A percentile compares a stretch with the other conserved stretches of the same genome.
Evolutionary conservation across 2,113 vertebrate genomes (phyloP).

Genomic region (Barnardius zonarius): DNA sequence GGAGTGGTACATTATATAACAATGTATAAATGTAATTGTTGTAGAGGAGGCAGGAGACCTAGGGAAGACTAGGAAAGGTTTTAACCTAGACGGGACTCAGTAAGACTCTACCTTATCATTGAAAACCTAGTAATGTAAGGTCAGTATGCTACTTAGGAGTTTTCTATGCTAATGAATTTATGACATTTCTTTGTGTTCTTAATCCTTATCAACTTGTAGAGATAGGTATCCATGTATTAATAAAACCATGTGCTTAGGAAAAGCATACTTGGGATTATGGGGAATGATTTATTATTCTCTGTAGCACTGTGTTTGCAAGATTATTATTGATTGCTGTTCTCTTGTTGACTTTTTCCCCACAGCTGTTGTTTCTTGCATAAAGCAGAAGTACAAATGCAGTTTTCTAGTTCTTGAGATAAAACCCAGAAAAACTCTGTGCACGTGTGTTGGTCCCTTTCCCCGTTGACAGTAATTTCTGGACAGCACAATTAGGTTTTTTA

Average conservation of each 20-base stretch:
- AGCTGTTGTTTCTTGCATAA: neutral
- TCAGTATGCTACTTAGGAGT: neutral
- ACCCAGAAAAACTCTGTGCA: neutral
- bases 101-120: neutral
- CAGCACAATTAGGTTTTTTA: neutral
- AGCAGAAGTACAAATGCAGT: neutral
- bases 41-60: neutral
- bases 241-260: neutral
- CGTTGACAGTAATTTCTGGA: neutral
- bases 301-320: neutral
- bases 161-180: neutral
- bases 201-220: neutral
- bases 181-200: neutral
- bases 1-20: neutral
- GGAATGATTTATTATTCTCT: neutral
- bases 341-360: neutral
- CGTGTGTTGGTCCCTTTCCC: neutral
- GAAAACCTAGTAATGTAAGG: neutral
- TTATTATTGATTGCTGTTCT: neutral
- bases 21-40: neutral
- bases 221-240: neutral
- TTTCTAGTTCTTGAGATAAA: neutral
- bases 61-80: neutral
- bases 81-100: neutral
- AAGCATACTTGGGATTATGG: neutral